Evolutionary conservation across 1,140 invertebrate species (phyloP).

Genomic region (Drosophila virilis): DNA sequence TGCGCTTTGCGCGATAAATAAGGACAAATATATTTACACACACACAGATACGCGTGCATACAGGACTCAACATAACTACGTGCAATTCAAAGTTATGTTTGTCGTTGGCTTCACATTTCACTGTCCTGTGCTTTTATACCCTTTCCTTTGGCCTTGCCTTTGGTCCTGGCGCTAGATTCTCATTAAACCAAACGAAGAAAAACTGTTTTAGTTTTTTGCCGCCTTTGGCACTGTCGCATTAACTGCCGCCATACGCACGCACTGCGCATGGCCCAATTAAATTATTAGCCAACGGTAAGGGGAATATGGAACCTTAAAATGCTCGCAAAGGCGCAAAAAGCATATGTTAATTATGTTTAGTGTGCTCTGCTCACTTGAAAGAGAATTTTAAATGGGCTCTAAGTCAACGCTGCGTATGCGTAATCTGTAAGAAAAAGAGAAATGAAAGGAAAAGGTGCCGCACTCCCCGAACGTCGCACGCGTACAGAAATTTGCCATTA

Average conservation of each 20-base stretch:
- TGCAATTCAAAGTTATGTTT: constrained; percentile 49
- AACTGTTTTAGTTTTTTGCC: constrained; percentile 64
- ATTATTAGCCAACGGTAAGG: constrained; percentile 62
- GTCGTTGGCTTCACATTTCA: constrained; percentile 57
- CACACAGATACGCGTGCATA: neutral
- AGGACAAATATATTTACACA: neutral
- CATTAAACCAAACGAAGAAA: constrained; percentile 74
- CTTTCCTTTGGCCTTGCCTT: constrained; percentile 15
- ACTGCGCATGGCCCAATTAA: constrained; percentile 78
- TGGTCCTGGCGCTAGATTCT: constrained; percentile 64
- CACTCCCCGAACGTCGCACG: neutral
- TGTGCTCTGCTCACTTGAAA: constrained; percentile 60
- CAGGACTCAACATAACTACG: constrained; percentile 24
- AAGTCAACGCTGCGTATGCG: constrained; percentile 53
- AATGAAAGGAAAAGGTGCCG: too few species aligned
- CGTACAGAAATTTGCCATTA: constrained; percentile 54
- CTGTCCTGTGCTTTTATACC: constrained; percentile 41
- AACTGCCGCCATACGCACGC: constrained; percentile 50
- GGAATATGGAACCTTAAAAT: constrained; percentile 65
- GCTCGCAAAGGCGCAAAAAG: constrained; percentile 61
- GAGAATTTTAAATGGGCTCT: constrained; percentile 59
- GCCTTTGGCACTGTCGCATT: constrained; percentile 44
- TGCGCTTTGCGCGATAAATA: constrained; percentile 51
- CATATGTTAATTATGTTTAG: constrained; percentile 76
- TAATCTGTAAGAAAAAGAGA: constrained; percentile 32